These are phyloP conservation scores for Corvus cornix DNA, from an alignment of 2,113 vertebrate species.

Conservation along the genomic window DNA sequence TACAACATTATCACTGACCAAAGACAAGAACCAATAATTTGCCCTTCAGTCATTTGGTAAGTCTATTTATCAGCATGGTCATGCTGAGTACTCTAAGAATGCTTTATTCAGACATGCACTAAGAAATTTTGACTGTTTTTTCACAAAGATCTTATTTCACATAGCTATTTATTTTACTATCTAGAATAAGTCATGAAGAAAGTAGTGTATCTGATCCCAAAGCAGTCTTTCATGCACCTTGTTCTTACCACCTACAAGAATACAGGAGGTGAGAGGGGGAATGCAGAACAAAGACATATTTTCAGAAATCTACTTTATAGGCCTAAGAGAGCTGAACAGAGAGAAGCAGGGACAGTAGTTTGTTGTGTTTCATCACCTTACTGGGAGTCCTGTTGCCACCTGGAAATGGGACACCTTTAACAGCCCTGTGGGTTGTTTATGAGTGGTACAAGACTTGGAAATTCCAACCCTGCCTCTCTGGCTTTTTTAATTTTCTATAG, in stretches of 20 bases:
- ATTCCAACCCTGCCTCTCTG: background rate
- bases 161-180: background rate
- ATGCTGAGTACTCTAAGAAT: background rate
- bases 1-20: background rate
- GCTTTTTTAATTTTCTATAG: background rate
- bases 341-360: background rate
- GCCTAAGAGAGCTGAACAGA: background rate
- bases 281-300: background rate
- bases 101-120: background rate
- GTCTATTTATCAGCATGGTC: slow-evolving; percentile 17
- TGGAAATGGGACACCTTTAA: background rate
- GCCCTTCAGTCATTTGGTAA: background rate
- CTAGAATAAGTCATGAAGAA: background rate
- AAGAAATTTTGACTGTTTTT: background rate
- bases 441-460: background rate
- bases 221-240: background rate
- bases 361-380: background rate
- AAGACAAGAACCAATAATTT: slow-evolving; percentile 38
- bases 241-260: background rate
- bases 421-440: background rate
- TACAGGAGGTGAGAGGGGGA: background rate
- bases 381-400: background rate
- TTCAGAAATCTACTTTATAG: background rate
- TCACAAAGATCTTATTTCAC: background rate
- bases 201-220: background rate